These are phyloP conservation scores for Cephalopachus bancanus DNA, from an alignment of 2,797 vertebrate species.

Conservation along the genomic window DNA sequence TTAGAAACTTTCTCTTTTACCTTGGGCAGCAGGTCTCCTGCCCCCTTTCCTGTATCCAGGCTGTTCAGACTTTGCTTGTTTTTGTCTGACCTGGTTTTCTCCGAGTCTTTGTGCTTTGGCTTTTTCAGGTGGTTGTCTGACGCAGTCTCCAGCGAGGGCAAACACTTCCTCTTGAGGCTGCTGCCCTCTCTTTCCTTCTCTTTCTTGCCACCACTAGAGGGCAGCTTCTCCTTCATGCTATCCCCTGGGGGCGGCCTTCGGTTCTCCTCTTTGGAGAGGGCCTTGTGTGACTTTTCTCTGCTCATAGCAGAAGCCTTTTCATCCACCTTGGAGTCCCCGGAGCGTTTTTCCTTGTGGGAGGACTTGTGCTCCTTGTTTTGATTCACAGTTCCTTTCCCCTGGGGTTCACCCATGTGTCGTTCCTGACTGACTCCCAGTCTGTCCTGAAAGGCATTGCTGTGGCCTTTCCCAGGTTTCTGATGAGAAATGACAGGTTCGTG, in stretches of 20 bases:
- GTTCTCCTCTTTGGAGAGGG: conserved; percentile 86
- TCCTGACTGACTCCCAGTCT: conserved; percentile 80
- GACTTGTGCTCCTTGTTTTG: conserved; percentile 89
- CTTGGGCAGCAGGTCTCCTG: conserved; percentile 73
- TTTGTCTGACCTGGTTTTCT: conserved; percentile 85
- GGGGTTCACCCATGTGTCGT: conserved; percentile 75
- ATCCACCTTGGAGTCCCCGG: conserved; percentile 78
- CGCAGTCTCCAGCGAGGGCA: conserved; percentile 51
- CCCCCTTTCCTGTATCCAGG: conserved; percentile 79
- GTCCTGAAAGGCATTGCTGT: conserved; percentile 83
- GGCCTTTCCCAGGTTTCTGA: conserved; percentile 84
- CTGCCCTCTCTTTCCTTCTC: conserved; percentile 87
- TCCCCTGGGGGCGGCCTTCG: conserved; percentile 85
- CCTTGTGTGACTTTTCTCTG: conserved; percentile 87
- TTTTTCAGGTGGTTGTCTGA: conserved; percentile 88
- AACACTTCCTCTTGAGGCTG: conserved; percentile 81
- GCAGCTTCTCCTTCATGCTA: conserved; percentile 85
- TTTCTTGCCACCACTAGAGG: conserved; percentile 81
- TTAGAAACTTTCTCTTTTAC: conserved; percentile 87
- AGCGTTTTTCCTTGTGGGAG: conserved; percentile 88
- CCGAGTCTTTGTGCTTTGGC: conserved; percentile 87
- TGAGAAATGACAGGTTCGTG: conserved; percentile 81
- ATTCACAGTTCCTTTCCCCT: conserved; percentile 80
- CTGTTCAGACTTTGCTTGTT: conserved; percentile 78
- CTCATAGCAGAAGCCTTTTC: conserved; percentile 78